phyloP scores from a whole-genome alignment of 2,113 vertebrate species.

The Spermophilus dauricus region DNA sequence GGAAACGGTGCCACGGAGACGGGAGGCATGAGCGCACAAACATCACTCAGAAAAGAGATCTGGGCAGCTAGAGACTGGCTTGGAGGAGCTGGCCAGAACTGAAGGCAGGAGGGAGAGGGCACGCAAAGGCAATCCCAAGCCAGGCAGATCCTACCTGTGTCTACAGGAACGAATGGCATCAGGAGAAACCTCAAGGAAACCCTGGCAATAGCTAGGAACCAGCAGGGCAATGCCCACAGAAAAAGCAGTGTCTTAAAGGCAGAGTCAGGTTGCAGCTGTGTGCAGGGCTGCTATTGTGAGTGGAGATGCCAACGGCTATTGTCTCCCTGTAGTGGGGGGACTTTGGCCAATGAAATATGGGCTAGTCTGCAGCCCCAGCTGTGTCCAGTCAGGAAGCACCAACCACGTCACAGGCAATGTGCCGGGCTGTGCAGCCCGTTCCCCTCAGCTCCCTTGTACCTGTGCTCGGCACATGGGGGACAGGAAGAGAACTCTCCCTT shows the following conservation, averaged over 20 bases:
- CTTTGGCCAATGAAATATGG: background rate
- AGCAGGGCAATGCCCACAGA: background rate
- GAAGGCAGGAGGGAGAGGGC: too few relatives aligned
- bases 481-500: background rate
- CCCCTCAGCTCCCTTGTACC: background rate
- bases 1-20: fast-evolving
- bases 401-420: fast-evolving
- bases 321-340: background rate
- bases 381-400: background rate
- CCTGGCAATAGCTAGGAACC: background rate
- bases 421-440: background rate
- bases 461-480: fast-evolving
- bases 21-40: background rate
- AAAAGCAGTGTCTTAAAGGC: background rate
- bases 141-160: background rate
- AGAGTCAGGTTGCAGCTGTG: fast-evolving
- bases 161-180: fast-evolving
- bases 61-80: too few relatives aligned
- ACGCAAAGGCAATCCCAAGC: fast-evolving
- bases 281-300: background rate
- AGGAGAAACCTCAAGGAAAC: background rate
- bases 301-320: too few relatives aligned
- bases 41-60: background rate
- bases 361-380: background rate
- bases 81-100: background rate